These are phyloP conservation scores for Sicus ferrugineus DNA, from an alignment of 2,888 invertebrate genomes.

Conservation along the genomic window DNA sequence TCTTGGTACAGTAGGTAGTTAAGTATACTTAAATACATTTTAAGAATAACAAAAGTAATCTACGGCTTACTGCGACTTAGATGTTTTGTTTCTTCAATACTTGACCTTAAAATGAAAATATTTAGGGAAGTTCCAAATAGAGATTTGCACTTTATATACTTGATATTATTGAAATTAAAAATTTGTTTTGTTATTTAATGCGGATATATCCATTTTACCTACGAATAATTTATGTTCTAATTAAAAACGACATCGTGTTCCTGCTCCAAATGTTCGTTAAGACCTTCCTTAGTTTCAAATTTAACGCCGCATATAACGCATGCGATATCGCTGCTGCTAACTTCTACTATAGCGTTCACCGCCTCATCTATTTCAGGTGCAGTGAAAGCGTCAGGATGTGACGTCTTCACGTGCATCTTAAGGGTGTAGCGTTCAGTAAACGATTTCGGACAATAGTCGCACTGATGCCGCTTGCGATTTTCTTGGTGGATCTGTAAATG, in stretches of 20 bases:
- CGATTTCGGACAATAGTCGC: conserved; percentile 56
- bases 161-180: too few species aligned
- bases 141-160: too few species aligned
- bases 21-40: too few species aligned
- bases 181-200: too few species aligned
- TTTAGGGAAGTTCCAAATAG: too few species aligned
- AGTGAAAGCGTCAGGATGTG: conserved; percentile 36
- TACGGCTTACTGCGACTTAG: too few species aligned
- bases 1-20: too few species aligned
- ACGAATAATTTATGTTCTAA: conserved; percentile 34
- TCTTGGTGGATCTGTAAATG: conserved; percentile 59
- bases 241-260: conserved; percentile 56
- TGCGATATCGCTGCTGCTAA: conserved; percentile 21
- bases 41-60: too few species aligned
- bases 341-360: conserved; percentile 41
- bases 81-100: too few species aligned
- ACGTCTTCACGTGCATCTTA: conserved; percentile 59
- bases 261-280: conserved; percentile 54
- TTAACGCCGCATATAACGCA: conserved; percentile 55
- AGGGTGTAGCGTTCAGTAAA: conserved; percentile 61
- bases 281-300: conserved; percentile 51
- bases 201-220: too few species aligned
- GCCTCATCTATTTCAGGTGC: conserved; percentile 52
- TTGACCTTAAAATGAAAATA: too few species aligned
- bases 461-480: conserved; percentile 58